These are phyloP conservation scores for Hyles lineata DNA, from an alignment of 2,888 invertebrate genomes.

Conservation along the genomic window DNA sequence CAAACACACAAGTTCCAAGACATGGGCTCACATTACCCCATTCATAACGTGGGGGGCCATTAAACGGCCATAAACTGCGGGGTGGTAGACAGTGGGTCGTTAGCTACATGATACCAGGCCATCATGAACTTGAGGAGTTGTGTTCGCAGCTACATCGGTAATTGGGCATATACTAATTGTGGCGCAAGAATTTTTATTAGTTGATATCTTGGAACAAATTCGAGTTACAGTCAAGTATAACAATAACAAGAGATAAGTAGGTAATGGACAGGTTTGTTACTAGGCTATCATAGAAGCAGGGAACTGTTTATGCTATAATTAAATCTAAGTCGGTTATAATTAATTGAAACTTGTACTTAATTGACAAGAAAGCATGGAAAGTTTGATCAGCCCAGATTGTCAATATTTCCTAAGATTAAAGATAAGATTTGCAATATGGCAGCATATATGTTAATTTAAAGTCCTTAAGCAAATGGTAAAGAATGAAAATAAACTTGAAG, in stretches of 20 bases:
- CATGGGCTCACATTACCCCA: conserved; percentile 73
- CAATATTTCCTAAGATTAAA: too few relatives aligned
- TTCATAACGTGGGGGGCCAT: conserved; percentile 79
- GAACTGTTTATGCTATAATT: background rate
- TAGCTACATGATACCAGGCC: conserved; percentile 79
- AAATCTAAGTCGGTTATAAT: background rate
- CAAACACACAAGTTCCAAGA: conserved; percentile 24
- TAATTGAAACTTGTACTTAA: too few relatives aligned
- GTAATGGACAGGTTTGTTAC: background rate
- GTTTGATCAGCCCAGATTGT: too few relatives aligned
- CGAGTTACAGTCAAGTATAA: background rate
- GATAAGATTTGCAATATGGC: too few relatives aligned
- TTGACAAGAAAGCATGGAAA: too few relatives aligned
- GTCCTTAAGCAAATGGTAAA: too few relatives aligned
- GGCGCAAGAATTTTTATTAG: conserved; percentile 41
- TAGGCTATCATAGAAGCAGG: background rate
- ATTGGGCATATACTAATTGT: conserved; percentile 58
- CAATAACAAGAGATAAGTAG: too few relatives aligned
- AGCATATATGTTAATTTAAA: too few relatives aligned
- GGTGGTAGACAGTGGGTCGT: conserved; percentile 75
- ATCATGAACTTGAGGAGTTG: conserved; percentile 61
- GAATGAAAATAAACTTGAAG: too few relatives aligned
- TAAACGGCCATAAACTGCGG: conserved; percentile 74
- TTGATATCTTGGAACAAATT: conserved; percentile 14
- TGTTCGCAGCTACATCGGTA: conserved; percentile 54